Base-by-base conservation (phyloP, 2,888 invertebrate species). In the Criorhina ranunculi region DNA sequence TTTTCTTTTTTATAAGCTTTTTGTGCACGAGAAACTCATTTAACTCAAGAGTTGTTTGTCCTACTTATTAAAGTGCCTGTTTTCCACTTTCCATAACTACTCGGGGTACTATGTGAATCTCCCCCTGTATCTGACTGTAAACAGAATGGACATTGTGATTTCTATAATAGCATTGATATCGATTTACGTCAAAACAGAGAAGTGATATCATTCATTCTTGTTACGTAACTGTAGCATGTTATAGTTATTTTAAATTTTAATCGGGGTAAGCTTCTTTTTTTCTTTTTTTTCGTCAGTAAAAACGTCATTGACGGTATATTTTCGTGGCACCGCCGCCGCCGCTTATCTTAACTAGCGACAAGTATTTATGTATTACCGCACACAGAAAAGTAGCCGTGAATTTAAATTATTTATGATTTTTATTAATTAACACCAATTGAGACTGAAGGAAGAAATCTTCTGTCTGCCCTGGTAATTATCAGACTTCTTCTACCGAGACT, bases 381-480 rank as follows among this genome's bases (percentile, higher is more conserved):
- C 31, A 24, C 1, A 62, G 24, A 51, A 42, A 17, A 70, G 59
- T 75, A 70, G 40, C 85, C 80, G 83, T 83, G 79, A 78, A 83
- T 83, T 73, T 37, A 73, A 83, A 79, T 83, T 79, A 75, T 83
- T 83, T 83, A 66, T 85, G 73, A 80, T 85, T 75, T 69, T 76
- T 85, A 75, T 85, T 85, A 85, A 85, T 85, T 85, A 85, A 85
- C 85, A 85, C 85, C 85, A 85, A 85, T 85, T 85, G 80, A 80
- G 53, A 60, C 17, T 19, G 70, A 85, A 85, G 85, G 80, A 85
- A 85, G 75, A 70, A 80, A 85, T 80, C 75, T 75, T 79, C 17
- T 66, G 85, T 76, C 80, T 85, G 75, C 80, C 62, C 69, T 80
- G 85, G 75, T 85, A 85, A 85, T 85, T 85, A 85, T 79, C 85